Base-by-base conservation (phyloP, 2,797 vertebrate genomes). In the Prunella strophiata region DNA sequence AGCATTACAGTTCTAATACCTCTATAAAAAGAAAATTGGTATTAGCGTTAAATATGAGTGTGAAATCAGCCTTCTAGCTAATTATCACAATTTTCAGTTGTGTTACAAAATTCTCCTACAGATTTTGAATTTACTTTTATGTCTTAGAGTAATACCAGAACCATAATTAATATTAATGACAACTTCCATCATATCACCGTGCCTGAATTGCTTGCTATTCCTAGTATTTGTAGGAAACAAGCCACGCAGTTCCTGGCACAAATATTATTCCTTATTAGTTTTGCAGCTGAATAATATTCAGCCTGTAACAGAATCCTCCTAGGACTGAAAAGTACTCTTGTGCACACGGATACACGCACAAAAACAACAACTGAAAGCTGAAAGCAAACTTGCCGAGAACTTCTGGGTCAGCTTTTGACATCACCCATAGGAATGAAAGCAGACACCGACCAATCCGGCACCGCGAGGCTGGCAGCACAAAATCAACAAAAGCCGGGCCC, bases 401-500 rank as follows among this genome's bases (percentile, higher is more conserved):
- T 89, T 95, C 84, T 90, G 89, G 93, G 94, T 95, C 83, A 93
- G 91, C 93, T 97, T 88, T 82, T 87, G 88, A 88, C 74, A 92
- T 93, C 79, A 78, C 66, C 94, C 97, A 77, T 65, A 96, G 91
- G 95, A 96, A 96, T 96, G 96, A 96, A 97, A 97, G 74, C 89
- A 94, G 96, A 97, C 96, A 94, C 96, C 95, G 34, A 85, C 96
- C 96, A 96, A 96, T 95, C 76, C 42, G 91, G 95, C 96, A 93
- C 93, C 77, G n/a, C 54, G 90, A 96, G 94, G 80, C 96, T 97
- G 96, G 94, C 96, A 96, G 94, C 2, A 76, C 94, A 90, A 96
- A 96, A 95, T 85, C 88, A 96, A 97, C 96, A 97, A 95, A 97
- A 97, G 96, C 95, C 75, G 89, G 89, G 96, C 94, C 94, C 96